phyloP scores from a whole-genome alignment of 2,888 invertebrate genomes.

The Cephus rjabovi region DNA sequence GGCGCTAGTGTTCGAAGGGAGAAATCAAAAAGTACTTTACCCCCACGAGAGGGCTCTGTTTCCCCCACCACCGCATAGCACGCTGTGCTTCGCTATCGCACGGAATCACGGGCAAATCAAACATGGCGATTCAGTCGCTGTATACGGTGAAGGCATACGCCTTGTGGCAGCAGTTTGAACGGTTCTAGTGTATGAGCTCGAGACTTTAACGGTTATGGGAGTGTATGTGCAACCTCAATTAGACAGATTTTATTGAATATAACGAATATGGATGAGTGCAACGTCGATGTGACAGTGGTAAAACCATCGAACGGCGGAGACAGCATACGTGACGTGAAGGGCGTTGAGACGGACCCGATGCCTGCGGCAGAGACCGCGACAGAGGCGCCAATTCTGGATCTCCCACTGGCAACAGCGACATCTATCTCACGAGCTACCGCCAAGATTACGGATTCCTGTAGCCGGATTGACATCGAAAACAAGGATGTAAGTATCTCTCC shows the following conservation, averaged over 20 bases:
- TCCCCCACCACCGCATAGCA: constrained; percentile 25
- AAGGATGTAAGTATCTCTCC: constrained; percentile 18
- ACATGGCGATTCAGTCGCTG: constrained; percentile 64
- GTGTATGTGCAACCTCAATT: constrained; percentile 50
- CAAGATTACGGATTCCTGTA: background rate
- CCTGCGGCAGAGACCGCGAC: constrained; percentile 50
- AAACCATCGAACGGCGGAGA: constrained; percentile 29
- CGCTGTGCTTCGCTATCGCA: constrained; percentile 49
- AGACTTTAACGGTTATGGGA: constrained; percentile 68
- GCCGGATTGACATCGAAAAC: constrained; percentile 11
- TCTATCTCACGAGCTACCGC: background rate
- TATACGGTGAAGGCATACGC: constrained; percentile 57
- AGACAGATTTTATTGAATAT: constrained; percentile 49
- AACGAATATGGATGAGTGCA: constrained; percentile 53
- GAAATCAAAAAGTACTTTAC: background rate
- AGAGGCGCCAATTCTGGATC: constrained; percentile 33
- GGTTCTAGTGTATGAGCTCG: constrained; percentile 33
- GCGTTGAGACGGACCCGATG: constrained; percentile 64
- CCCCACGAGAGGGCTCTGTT: constrained; percentile 16
- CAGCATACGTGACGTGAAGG: constrained; percentile 40
- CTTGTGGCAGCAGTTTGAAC: constrained; percentile 39
- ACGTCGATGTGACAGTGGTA: constrained; percentile 28
- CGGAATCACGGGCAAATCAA: constrained; percentile 57
- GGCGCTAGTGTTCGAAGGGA: background rate
- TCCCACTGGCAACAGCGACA: background rate